These are phyloP conservation scores for Antheraea assamensis DNA, from an alignment of 2,888 invertebrate genomes.

Conservation along the genomic window DNA sequence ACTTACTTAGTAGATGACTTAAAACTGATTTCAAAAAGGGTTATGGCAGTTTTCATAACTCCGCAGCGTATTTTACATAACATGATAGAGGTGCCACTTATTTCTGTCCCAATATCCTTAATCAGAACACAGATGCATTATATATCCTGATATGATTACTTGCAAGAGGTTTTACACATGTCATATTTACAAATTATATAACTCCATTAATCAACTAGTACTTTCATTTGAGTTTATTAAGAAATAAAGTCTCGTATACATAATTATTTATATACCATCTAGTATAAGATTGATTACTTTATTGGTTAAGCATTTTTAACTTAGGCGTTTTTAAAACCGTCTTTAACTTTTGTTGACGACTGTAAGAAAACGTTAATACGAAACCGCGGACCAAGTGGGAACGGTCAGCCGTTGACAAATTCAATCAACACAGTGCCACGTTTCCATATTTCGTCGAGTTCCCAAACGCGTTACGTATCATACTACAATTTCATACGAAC, in stretches of 20 bases:
- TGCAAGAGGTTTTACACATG: no score
- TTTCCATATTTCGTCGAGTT: slow-evolving; percentile 32
- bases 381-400: neutral
- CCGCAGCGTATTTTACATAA: no score
- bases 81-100: no score
- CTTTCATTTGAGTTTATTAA: neutral
- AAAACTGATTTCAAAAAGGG: no score
- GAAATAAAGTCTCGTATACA: neutral
- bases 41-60: no score
- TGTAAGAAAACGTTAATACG: neutral
- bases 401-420: slow-evolving; percentile 36
- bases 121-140: no score
- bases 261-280: neutral
- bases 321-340: neutral
- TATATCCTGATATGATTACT: no score
- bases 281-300: neutral
- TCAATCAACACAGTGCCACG: slow-evolving; percentile 45
- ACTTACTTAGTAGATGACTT: no score
- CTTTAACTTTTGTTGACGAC: neutral
- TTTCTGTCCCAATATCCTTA: no score
- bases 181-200: no score
- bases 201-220: neutral
- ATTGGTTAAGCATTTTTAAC: neutral
- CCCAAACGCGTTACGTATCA: slow-evolving; percentile 35
- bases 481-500: slow-evolving; percentile 40